These are phyloP conservation scores for Anableps anableps DNA, from an alignment of 2,797 vertebrate species.

Conservation along the genomic window DNA sequence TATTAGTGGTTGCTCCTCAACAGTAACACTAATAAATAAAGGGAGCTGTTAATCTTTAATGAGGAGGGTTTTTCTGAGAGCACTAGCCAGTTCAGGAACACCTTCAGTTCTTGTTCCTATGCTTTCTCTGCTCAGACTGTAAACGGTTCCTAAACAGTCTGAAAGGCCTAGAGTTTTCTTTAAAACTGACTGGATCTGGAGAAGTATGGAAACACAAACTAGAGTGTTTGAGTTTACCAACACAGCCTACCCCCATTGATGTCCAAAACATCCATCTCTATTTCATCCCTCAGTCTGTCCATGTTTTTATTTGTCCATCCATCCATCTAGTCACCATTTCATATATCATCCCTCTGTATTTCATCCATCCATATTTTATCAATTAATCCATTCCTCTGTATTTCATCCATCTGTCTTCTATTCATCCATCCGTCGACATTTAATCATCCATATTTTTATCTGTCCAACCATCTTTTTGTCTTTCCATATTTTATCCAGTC, in stretches of 20 bases:
- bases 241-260: neutral
- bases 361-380: neutral
- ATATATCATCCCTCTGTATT: neutral
- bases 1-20: neutral
- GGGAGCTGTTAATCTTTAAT: neutral
- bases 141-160: neutral
- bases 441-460: neutral
- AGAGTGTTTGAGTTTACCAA: neutral
- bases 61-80: neutral
- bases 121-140: neutral
- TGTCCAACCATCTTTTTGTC: neutral
- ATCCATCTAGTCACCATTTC: neutral
- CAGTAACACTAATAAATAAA: neutral
- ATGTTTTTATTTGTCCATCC: neutral
- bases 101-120: neutral
- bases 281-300: neutral
- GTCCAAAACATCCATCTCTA: neutral
- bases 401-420: neutral
- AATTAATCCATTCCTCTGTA: neutral
- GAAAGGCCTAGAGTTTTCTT: neutral
- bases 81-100: neutral
- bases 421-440: neutral
- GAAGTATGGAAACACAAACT: no score
- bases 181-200: neutral
- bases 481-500: neutral